Base-by-base conservation (phyloP, 2,113 vertebrate species). In the Montifringilla adamsi region DNA sequence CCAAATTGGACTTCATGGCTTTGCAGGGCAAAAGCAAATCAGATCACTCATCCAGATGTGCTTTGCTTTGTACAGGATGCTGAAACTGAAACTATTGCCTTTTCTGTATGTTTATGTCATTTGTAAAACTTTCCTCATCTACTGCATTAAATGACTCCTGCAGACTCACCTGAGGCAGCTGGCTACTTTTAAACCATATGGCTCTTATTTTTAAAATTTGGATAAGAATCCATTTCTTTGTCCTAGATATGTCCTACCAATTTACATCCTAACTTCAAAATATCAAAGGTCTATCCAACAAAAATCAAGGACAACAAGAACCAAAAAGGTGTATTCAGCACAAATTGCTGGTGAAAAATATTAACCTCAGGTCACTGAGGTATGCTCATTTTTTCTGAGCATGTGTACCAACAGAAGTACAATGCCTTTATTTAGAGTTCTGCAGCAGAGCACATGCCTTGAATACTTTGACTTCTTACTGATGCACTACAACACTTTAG, bases 1-100 rank as follows among this genome's bases (percentile, higher is more conserved):
- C 79, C 90, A 97, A 93, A 81, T 28, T 92, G 92, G 67, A 87
- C 93, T 97, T 96, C 59, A 95, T 30, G 90, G 90, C 92, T 96
- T 96, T 70, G 58, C 85, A 92, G 83, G 59, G 68, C 50, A 95
- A 90, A 75, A 96, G 78, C 74, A 96, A 96, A 93, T 93, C 81
- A 53, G 39, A 90, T 92, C 68, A 26, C 82, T 94, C 87, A 70
- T 9, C 67, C 58, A 96, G 90, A 90, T 52, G 39, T 49, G 80
- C 26, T 63, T 18, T 22, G 58, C 50, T 89, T 92, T 49, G 31
- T 70, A 90, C 33, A 93, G 53, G 84, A 90, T 47, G 73, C 52
- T 80, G 74, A 89, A 72, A 93, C 31, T 84, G 47, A 93, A 95
- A 74, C 59, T 93, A 86, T 37, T 62, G 72, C 88, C 37, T 47